A percentile compares a stretch with the other conserved stretches of the same genome.
These are phyloP conservation scores for Euphonia xanthogaster DNA, from an alignment of 2,797 vertebrate genomes.

Conservation along the genomic window DNA sequence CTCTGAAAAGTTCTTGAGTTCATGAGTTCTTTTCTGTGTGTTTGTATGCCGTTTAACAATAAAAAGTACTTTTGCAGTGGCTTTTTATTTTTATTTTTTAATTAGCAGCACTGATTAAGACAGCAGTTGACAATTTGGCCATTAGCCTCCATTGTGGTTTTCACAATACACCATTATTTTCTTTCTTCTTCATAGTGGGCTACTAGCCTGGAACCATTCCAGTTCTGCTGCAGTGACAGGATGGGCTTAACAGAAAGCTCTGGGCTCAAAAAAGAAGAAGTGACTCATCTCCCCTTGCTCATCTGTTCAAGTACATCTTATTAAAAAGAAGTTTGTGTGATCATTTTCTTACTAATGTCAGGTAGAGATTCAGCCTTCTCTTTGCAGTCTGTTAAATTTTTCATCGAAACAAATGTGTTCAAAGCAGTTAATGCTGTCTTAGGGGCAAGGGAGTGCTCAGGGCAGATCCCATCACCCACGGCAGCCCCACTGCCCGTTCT, in stretches of 20 bases:
- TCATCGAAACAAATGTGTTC: neutral
- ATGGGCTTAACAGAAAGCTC: neutral
- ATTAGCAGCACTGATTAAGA: neutral
- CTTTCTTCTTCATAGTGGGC: neutral
- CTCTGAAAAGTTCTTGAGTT: neutral
- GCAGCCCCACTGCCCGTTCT: neutral
- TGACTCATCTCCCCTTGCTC: neutral
- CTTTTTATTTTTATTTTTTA: neutral
- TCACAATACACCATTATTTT: conserved; percentile 20
- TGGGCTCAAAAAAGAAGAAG: neutral
- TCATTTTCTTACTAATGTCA: neutral
- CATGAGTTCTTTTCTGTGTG: neutral
- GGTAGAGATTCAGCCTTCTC: neutral
- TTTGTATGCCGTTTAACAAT: neutral
- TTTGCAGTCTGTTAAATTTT: neutral
- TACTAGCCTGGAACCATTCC: neutral
- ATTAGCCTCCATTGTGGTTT: neutral
- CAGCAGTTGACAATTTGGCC: neutral
- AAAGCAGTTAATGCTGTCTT: neutral
- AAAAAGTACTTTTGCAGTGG: neutral
- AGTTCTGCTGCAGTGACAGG: neutral
- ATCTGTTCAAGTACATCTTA: neutral
- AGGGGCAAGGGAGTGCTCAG: neutral
- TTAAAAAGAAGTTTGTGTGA: neutral
- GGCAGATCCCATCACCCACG: rapidly evolving